Percentiles rank a stretch among this genome's conserved stretches.
Conservation (phyloP, 2,888 invertebrate species). For the Amphimallon solstitiale region DNA sequence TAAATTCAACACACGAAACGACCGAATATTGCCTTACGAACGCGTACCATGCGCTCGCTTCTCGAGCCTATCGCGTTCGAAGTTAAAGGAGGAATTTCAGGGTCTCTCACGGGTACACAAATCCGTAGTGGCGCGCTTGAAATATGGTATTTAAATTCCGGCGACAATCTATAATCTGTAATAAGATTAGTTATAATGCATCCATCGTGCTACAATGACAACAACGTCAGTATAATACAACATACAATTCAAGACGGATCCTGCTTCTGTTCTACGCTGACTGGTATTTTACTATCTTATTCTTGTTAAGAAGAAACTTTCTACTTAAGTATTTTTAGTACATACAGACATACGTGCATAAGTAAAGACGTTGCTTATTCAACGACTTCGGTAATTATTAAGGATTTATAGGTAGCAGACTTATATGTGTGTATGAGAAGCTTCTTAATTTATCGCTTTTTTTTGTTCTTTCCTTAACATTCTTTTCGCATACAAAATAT, state of each 20-base stretch:
- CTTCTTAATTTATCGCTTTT: too few species aligned
- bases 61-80: neutral
- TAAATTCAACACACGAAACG: conserved; percentile 31
- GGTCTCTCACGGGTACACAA: conserved; percentile 6
- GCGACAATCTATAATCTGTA: conserved; percentile 28
- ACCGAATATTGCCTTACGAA: conserved; percentile 27
- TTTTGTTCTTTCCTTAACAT: too few species aligned
- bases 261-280: conserved; percentile 27
- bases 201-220: conserved; percentile 6
- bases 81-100: conserved; percentile 10
- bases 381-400: too few species aligned
- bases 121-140: conserved; percentile 16
- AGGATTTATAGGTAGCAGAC: too few species aligned
- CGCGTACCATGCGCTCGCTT: neutral
- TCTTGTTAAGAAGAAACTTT: conserved; percentile 6
- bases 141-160: conserved; percentile 29
- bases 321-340: conserved; percentile 31
- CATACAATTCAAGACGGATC: conserved; percentile 10
- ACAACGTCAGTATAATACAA: neutral
- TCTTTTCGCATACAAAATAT: too few species aligned
- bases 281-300: conserved; percentile 29
- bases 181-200: conserved; percentile 29
- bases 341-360: neutral
- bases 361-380: too few species aligned
- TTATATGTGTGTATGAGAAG: too few species aligned